Percentiles rank a stretch among this genome's conserved stretches.
phyloP scores from a whole-genome alignment of 2,888 invertebrate species.

The Limenitis camilla region DNA sequence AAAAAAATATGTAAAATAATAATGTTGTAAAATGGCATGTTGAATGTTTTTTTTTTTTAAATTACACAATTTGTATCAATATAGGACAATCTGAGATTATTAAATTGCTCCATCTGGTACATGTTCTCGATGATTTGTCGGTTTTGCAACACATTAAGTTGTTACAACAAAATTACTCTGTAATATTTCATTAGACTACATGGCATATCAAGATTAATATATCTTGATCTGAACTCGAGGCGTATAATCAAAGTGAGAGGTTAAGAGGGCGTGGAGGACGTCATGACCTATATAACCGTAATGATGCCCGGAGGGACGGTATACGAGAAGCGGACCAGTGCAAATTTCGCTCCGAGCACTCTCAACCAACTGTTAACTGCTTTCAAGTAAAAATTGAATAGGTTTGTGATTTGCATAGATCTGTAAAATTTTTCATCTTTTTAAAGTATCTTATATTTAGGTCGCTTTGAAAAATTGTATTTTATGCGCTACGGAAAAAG shows the following conservation, averaged over 20 bases:
- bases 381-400: not conserved
- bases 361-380: not conserved
- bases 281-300: conserved; percentile 35
- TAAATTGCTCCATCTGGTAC: too few species aligned
- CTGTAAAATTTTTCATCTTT: not conserved
- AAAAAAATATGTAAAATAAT: too few species aligned
- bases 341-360: conserved; percentile 2
- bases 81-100: too few species aligned
- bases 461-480: too few species aligned
- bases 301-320: conserved; percentile 28
- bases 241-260: conserved; percentile 23
- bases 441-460: not conserved
- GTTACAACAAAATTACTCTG: not conserved
- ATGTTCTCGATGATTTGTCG: not conserved
- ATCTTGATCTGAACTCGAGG: conserved; percentile 20
- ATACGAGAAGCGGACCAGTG: conserved; percentile 6
- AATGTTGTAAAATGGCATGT: too few species aligned
- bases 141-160: not conserved
- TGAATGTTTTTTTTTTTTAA: too few species aligned
- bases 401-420: not conserved
- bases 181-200: conserved; percentile 7
- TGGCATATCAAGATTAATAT: conserved; percentile 11
- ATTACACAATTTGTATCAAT: too few species aligned
- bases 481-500: too few species aligned
- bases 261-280: conserved; percentile 27